Evolutionary conservation across 2,113 vertebrate genomes (phyloP).

Genomic region (Anhinga rufa): DNA sequence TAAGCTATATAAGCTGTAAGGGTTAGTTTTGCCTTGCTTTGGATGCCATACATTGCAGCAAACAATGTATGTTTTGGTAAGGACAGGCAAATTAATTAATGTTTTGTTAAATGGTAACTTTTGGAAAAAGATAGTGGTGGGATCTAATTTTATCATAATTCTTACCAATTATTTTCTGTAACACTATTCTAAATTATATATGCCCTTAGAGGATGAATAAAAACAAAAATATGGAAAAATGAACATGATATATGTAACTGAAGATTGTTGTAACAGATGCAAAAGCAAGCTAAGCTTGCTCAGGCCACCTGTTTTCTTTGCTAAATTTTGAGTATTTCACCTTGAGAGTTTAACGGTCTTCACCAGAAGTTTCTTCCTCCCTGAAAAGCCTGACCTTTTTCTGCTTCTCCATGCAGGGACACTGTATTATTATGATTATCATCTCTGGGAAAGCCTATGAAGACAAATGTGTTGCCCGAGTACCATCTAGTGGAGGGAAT

Average conservation of each 20-base stretch:
- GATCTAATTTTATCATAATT: not conserved
- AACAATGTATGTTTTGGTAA: not conserved
- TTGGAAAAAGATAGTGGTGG: not conserved
- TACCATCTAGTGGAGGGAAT: constrained; percentile 60
- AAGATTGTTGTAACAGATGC: not conserved
- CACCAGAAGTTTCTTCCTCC: not conserved
- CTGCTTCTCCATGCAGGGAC: not conserved
- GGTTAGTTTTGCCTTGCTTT: not conserved
- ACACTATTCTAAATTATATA: not conserved
- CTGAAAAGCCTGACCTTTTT: not conserved
- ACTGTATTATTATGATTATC: not conserved
- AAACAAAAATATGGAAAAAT: not conserved
- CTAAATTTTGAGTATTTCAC: not conserved
- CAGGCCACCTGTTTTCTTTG: not conserved
- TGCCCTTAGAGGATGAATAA: not conserved
- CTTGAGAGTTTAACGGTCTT: not conserved
- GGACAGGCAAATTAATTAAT: not conserved
- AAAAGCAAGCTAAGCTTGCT: not conserved
- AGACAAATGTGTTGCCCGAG: not conserved
- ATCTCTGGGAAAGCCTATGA: not conserved
- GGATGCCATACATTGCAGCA: not conserved
- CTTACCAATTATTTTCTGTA: not conserved
- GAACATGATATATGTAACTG: not conserved
- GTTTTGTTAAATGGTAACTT: not conserved
- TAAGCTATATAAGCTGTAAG: not conserved